Evolutionary conservation across 2,797 vertebrate genomes (phyloP).

Genomic region (Enteromius afrohamiltoni): DNA sequence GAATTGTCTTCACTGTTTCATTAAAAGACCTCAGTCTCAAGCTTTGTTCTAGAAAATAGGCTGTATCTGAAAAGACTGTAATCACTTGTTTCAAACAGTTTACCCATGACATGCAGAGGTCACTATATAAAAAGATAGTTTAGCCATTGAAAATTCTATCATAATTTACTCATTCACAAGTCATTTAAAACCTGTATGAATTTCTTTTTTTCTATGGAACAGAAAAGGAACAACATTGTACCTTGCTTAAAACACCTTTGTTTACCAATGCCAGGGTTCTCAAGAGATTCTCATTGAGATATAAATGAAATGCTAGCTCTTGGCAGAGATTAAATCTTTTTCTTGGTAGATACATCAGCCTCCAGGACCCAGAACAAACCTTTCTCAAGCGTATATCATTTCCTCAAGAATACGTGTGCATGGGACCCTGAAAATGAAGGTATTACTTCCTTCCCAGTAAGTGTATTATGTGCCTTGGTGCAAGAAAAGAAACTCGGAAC

Average conservation of each 20-base stretch:
- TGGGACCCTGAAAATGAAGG: constrained; percentile 48
- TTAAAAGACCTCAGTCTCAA: background rate
- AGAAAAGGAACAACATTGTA: background rate
- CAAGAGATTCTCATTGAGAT: constrained; percentile 33
- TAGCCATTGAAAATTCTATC: background rate
- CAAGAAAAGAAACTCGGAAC: constrained; percentile 34
- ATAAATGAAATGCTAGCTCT: constrained; percentile 38
- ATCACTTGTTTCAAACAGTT: constrained; percentile 13
- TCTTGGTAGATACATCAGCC: constrained; percentile 59
- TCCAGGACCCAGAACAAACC: constrained; percentile 47
- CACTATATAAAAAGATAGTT: background rate
- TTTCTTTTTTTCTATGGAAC: background rate
- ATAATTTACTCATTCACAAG: background rate
- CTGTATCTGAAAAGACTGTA: background rate
- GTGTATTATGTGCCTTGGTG: constrained; percentile 37
- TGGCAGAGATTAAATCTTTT: constrained; percentile 49
- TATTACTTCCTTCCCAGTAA: constrained; percentile 48
- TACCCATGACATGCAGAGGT: no score
- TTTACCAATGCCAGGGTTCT: background rate
- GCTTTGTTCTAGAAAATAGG: background rate
- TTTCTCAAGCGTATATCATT: constrained; percentile 57
- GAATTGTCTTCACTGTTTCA: background rate
- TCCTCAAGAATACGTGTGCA: constrained; percentile 49
- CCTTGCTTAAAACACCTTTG: background rate
- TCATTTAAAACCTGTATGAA: background rate